Evolutionary conservation across 92 coral and sea anemone genomes (phyloP), one percentile per base, ranked within the genome.

Genomic region (Umimayanthus chanpuru): DNA sequence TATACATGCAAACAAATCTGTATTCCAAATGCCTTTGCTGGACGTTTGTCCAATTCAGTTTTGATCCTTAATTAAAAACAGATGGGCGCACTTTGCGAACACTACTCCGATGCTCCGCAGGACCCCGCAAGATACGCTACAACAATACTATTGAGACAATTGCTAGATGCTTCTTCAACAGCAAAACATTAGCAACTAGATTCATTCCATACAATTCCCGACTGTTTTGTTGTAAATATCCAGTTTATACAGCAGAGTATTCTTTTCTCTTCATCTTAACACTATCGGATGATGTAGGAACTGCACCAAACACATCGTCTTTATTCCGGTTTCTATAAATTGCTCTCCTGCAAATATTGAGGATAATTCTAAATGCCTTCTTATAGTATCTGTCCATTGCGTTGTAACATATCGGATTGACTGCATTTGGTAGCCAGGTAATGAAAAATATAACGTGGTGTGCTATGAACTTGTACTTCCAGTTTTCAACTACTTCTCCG

Each of bases 361-460:
- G 39, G 10, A 70, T 28, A 71, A 26, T 36, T 79, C 77, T 80
- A 56, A 91, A 91, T 4, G 94, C 90, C 12, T 61, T 89, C 9
- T 91, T 79, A 77, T 91, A 89, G 40, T 58, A 87, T 55, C 88
- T 86, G 81, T 91, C 90, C 94, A 91, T 91, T 20, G 94, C 94
- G 28, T 90, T 90, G 74, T 85, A 91, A 28, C 94, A 91, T 25
- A 91, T 80, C 36, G 94, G 94, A 79, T 91, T 91, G 36, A 91
- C 28, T 6, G 94, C 94, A 81, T 91, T 91, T 80, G 92, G 94
- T 70, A 91, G 20, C 94, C 94, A 91, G 16, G 94, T 91, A n/a
- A 91, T 14, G 40, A 91, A 86, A 89, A 88, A 91, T 77, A 81
- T 85, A 36, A 88, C 70, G 10, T 29, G 86, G 43, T 61, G 39